Percentiles rank a stretch among this genome's conserved stretches.
Conservation (phyloP, 2,888 invertebrate species). For the Iphiclides podalirius region DNA sequence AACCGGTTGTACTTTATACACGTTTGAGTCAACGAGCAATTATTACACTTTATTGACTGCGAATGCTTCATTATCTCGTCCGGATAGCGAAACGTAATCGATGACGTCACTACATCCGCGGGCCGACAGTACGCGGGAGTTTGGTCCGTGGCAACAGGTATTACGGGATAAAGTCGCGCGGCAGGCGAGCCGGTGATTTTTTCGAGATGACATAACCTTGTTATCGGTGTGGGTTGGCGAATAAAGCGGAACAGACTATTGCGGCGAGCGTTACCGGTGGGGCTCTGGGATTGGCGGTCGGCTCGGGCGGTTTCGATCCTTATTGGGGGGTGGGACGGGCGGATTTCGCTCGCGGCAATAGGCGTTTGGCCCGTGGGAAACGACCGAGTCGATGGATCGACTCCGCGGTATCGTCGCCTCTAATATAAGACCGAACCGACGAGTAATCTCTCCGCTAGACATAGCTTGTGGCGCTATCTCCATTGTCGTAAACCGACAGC, state of each 20-base stretch:
- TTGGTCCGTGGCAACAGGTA: conserved; percentile 11
- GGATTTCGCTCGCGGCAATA: conserved; percentile 7
- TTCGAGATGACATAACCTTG: conserved; percentile 26
- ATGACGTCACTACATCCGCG: conserved; percentile 28
- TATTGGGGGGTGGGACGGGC: conserved; percentile 9
- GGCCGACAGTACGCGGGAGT: conserved; percentile 8
- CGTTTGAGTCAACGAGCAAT: conserved; percentile 20
- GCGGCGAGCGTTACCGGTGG: conserved; percentile 36
- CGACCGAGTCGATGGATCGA: conserved; percentile 25
- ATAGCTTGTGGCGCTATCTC: no score
- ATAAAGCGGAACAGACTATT: conserved; percentile 56
- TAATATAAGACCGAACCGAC: not conserved
- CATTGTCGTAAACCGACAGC: no score
- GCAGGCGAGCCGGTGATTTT: conserved; percentile 19
- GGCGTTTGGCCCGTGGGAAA: conserved; percentile 45
- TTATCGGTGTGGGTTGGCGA: conserved; percentile 46
- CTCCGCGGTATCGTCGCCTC: conserved; percentile 39
- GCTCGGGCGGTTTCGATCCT: conserved; percentile 19
- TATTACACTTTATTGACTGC: conserved; percentile 24
- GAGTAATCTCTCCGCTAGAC: no score
- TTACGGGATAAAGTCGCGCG: conserved; percentile 21
- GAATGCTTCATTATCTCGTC: conserved; percentile 21
- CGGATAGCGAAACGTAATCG: conserved; percentile 26
- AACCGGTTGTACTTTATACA: conserved; percentile 9
- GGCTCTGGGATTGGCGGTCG: conserved; percentile 23